These are phyloP conservation scores for Spinus olivaceus DNA, from an alignment of 2,797 vertebrate species.

Conservation along the genomic window DNA sequence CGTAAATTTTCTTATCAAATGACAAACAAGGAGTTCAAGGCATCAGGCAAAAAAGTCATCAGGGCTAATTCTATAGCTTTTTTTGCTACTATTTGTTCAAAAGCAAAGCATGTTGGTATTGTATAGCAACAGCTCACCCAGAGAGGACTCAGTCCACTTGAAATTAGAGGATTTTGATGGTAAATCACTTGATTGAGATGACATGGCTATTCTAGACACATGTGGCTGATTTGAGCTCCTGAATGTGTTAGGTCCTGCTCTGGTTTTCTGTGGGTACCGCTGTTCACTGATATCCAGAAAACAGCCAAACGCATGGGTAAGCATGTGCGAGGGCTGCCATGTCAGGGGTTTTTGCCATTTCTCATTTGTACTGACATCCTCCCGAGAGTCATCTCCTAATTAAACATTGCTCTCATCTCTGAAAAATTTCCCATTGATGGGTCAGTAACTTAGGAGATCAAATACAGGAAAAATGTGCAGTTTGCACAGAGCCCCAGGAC, in stretches of 20 bases:
- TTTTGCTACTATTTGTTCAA: neutral
- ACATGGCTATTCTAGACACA: neutral
- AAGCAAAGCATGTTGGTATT: neutral
- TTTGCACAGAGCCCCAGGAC: neutral
- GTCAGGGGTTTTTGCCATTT: neutral
- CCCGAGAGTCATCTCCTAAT: neutral
- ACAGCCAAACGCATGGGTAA: neutral
- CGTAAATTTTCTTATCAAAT: constrained; percentile 64
- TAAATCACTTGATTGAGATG: neutral
- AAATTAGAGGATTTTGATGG: neutral
- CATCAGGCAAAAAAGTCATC: constrained; percentile 21
- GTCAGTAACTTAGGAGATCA: neutral
- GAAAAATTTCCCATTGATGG: neutral
- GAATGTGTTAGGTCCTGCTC: neutral
- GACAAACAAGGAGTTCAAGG: constrained; percentile 60
- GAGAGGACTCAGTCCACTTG: neutral
- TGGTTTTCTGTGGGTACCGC: neutral
- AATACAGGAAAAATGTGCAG: neutral
- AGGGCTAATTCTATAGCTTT: neutral
- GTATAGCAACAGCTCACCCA: neutral
- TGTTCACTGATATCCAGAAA: neutral
- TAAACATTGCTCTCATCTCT: neutral
- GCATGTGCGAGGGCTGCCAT: neutral
- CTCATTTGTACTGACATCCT: neutral
- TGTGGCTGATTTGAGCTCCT: neutral